Conservation (phyloP, 2,113 vertebrate species). For the Equus przewalskii region DNA sequence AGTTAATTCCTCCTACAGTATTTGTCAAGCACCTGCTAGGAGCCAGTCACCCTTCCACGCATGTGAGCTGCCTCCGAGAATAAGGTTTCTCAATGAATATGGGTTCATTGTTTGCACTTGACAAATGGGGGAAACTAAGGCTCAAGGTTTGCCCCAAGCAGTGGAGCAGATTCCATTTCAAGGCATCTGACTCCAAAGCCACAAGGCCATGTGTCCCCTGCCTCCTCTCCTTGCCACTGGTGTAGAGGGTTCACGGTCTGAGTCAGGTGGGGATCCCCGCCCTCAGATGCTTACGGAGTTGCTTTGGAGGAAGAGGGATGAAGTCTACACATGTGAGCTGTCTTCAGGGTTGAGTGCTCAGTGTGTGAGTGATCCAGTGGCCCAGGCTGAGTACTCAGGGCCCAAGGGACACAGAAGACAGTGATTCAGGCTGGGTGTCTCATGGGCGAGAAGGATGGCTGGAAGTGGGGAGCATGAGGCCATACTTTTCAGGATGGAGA, state of each 20-base stretch:
- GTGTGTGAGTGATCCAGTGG: not conserved
- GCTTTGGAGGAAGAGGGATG: not conserved
- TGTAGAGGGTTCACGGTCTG: accelerated
- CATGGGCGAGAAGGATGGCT: not conserved
- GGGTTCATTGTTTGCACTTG: not conserved
- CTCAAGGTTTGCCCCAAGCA: not conserved
- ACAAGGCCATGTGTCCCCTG: not conserved
- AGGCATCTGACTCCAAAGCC: not conserved
- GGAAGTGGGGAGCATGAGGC: not conserved
- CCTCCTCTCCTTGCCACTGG: not conserved
- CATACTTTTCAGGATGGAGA: not conserved
- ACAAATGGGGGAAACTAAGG: not conserved
- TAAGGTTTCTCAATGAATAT: not conserved
- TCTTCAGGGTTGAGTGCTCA: not conserved
- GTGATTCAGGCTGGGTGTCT: not conserved
- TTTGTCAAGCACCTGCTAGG: not conserved
- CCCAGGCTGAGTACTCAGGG: not conserved
- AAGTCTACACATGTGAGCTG: not conserved
- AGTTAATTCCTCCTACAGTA: not conserved
- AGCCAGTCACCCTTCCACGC: not conserved
- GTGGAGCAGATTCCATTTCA: not conserved
- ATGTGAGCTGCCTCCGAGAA: accelerated
- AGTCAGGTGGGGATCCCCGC: not conserved
- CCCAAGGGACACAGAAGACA: not conserved
- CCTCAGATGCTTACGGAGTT: not conserved